These are phyloP conservation scores for Gnathonemus longibarbis DNA, from an alignment of 2,113 vertebrate genomes.

Conservation along the genomic window DNA sequence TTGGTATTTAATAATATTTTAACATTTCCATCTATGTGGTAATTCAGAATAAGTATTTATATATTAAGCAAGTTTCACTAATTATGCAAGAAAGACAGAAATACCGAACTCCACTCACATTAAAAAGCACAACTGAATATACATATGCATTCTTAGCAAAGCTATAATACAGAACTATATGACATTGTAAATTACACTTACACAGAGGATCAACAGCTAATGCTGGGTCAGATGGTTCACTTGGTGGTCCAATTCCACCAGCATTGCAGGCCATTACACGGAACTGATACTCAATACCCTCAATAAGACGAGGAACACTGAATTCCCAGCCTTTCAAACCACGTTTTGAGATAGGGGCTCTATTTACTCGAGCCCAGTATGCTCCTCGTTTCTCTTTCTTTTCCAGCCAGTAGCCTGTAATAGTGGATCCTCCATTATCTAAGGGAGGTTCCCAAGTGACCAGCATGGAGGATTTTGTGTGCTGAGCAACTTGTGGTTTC, in stretches of 20 bases:
- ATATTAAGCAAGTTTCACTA: background rate
- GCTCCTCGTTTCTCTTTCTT: slow-evolving; percentile 81
- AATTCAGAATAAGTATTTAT: background rate
- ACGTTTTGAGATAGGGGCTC: slow-evolving; percentile 79
- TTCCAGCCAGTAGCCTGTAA: slow-evolving; percentile 93
- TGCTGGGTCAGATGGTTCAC: slow-evolving; percentile 83
- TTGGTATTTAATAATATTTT: background rate
- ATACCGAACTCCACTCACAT: background rate
- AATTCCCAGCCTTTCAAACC: slow-evolving; percentile 78
- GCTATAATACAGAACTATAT: background rate
- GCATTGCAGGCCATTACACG: slow-evolving; percentile 87
- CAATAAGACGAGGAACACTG: slow-evolving; percentile 77
- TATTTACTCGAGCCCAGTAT: slow-evolving; percentile 89
- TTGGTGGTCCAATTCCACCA: slow-evolving; percentile 86
- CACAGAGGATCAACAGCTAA: slow-evolving; percentile 83
- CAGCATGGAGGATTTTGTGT: slow-evolving; percentile 79
- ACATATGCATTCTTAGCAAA: background rate
- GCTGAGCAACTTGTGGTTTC: slow-evolving; percentile 78
- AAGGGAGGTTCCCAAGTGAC: slow-evolving; percentile 87
- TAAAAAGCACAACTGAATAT: background rate
- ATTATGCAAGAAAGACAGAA: background rate
- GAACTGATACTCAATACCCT: slow-evolving; percentile 90
- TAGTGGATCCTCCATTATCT: slow-evolving; percentile 79
- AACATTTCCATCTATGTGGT: background rate
- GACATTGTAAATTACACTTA: slow-evolving; percentile 57